Base-by-base conservation (phyloP, 2,888 invertebrate genomes). In the Acrobasis repandana region DNA sequence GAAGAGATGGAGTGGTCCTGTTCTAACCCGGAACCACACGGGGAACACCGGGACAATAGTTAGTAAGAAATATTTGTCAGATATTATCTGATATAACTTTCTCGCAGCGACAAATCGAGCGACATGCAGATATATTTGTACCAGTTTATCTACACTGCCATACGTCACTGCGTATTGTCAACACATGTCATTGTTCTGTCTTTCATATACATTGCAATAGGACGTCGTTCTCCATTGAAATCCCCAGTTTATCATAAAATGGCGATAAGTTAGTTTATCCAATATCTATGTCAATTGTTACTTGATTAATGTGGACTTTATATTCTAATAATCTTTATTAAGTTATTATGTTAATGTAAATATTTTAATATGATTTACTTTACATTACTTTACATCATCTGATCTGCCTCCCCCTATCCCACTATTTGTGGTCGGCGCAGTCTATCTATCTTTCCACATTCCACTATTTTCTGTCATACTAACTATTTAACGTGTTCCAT, bases 101-200 rank as follows among this genome's bases (percentile, higher is more conserved):
- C 54, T 38, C 16, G 14, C 11, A 9, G 20, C 28, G 54, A 54
- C 54, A 54, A 54, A 54, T 54, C 54, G 54, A 38, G 18, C 38
- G 54, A 38, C 18, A 54, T 20, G 38, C 54, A 54, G 43, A 54
- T 54, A 38, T n/a, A 76, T 77, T 77, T 75, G 72, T 71, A 73
- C 68, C 67, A 67, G 64, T 73, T 71, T 66, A 72, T 68, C 67
- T 78, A 78, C 73, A 68, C 73, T 61, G 54, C 66, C 71, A 69
- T 80, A 74, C 74, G 76, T 79, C 77, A 77, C 54, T 11, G 56
- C 0, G 65, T 77, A 70, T 65, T 64, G 46, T 65, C 72, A 75
- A 67, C 83, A 79, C 83, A 80, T 77, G 77, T 81, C 72, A 80
- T 82, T 80, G 81, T 78, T 65, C 72, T 77, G 77, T 77, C 79